Base-by-base conservation (phyloP, 2,797 vertebrate species). In the Sus cebifrons region DNA sequence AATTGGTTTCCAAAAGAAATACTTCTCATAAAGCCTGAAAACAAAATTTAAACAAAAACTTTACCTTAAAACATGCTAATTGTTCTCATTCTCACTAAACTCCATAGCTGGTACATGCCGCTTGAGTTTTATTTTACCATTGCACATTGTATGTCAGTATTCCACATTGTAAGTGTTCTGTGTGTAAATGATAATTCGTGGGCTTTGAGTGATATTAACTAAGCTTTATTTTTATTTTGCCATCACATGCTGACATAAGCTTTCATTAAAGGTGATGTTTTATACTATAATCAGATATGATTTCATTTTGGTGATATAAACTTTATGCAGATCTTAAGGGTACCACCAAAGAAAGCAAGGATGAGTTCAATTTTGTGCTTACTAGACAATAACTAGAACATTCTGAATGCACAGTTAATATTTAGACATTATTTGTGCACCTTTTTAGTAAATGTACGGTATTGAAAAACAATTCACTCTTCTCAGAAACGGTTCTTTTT, bases 401-500 rank as follows among this genome's bases (percentile, higher is more conserved):
- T 83, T 70, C 29, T 20, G 36, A 92, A 94, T 77, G 71, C 11
- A 62, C 70, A 91, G 54, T 83, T 92, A 65, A 86, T 81, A 52
- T 90, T 91, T 95, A 89, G 65, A 87, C 14, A 58, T 36, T 36
- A 94, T 60, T 64, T 84, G 6, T 64, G n/a, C 5, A 84, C 17
- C 17, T 44, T 95, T 90, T 83, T 40, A 89, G 89, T 21, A 94
- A 88, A 96, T 84, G n/a, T 86, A 68, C 88, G 52, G 32, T 81
- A 95, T 78, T 95, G 71, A 79, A 93, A 91, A 89, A 75, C 56
- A 92, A 91, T 56, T 3, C 2, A 13, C 16, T 20, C 64, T 89
- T 77, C 70, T 93, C 79, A 89, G 44, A 97, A 95, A 52, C 58
- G 79, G 18, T 85, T 96, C 70, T 81, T 96, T 96, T 91, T 91